phyloP scores from a whole-genome alignment of 2,113 vertebrate genomes.

The Lathamus discolor region DNA sequence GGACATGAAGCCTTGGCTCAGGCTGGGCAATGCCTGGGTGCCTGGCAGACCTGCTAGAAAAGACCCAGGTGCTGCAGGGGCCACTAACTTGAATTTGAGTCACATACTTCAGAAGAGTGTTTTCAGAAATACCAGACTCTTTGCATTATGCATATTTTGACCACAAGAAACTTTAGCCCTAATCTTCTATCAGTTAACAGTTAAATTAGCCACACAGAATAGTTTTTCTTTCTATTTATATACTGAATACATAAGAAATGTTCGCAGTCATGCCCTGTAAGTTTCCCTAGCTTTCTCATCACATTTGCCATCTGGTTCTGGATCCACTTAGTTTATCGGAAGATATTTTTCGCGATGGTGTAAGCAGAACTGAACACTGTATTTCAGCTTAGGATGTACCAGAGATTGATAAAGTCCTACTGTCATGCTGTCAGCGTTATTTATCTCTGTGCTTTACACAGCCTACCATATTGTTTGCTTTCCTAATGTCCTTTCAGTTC shows the following conservation, averaged over 20 bases:
- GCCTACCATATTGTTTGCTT: neutral
- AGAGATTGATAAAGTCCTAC: neutral
- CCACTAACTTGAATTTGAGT: neutral
- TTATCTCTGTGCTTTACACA: neutral
- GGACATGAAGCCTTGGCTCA: rapidly evolving
- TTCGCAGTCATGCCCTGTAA: neutral
- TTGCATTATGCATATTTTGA: neutral
- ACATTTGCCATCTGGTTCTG: neutral
- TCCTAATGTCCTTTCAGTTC: neutral
- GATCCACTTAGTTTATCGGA: neutral
- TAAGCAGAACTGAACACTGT: neutral
- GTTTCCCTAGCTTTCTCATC: neutral
- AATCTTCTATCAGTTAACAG: neutral
- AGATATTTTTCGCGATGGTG: neutral
- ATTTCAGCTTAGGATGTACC: neutral
- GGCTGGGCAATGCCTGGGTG: neutral
- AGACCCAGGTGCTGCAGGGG: neutral
- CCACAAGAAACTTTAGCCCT: neutral
- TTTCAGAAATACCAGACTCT: neutral
- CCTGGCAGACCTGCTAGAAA: neutral
- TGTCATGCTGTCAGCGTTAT: neutral
- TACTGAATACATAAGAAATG: neutral
- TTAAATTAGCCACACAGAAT: neutral
- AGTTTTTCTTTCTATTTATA: neutral
- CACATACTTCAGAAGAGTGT: neutral